Conservation (phyloP, 1,140 invertebrate genomes). For the Harpegnathos saltator region DNA sequence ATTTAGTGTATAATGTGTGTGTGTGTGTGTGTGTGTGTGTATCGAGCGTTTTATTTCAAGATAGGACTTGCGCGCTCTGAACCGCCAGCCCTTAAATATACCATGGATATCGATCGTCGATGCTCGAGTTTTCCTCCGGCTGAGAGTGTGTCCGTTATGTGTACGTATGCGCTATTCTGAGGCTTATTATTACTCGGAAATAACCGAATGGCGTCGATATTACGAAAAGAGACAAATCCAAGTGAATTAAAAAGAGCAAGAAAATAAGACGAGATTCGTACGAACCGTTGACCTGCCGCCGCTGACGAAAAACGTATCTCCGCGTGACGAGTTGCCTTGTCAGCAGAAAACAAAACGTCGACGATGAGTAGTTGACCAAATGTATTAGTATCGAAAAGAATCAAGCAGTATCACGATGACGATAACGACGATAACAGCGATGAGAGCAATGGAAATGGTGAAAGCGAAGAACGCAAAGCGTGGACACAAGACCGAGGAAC, state of each 20-base stretch:
- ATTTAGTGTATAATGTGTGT: too few species aligned
- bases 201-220: conserved; percentile 20
- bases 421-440: not conserved
- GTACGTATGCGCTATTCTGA: conserved; percentile 29
- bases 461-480: too few species aligned
- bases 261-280: not conserved
- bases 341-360: too few species aligned
- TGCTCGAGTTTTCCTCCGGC: conserved; percentile 43
- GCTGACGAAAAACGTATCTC: not conserved
- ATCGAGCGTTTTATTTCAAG: conserved; percentile 59
- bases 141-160: not conserved
- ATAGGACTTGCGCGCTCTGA: conserved; percentile 59
- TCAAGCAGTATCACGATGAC: not conserved
- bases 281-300: conserved; percentile 3
- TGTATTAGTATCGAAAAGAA: not conserved
- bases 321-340: too few species aligned
- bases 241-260: conserved; percentile 10
- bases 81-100: conserved; percentile 52
- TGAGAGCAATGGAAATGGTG: too few species aligned
- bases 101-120: conserved; percentile 46
- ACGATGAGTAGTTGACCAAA: too few species aligned
- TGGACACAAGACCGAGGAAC: conserved; percentile 1
- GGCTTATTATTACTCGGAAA: conserved; percentile 36
- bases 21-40: too few species aligned
- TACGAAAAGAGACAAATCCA: not conserved